Evolutionary conservation across 2,113 vertebrate species (phyloP).

Genomic region (Cephalopterus ornatus): DNA sequence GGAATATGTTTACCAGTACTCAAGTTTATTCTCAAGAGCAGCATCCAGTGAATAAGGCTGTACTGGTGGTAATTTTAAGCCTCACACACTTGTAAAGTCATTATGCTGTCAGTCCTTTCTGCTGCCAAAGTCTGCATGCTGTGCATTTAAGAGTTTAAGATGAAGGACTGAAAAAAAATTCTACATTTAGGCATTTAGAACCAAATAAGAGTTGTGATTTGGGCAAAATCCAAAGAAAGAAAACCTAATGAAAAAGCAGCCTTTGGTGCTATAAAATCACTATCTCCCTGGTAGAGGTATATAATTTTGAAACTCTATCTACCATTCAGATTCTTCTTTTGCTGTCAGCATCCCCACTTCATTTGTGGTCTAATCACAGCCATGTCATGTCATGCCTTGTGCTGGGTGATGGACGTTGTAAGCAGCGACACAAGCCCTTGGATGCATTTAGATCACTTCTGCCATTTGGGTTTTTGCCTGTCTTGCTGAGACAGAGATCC

Average conservation of each 20-base stretch:
- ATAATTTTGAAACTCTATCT: neutral
- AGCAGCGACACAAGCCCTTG: neutral
- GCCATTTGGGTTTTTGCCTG: neutral
- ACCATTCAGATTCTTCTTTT: neutral
- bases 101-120: conserved; percentile 1
- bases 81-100: neutral
- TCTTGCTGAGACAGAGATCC: neutral
- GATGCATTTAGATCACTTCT: neutral
- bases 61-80: conserved; percentile 18
- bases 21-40: conserved; percentile 27
- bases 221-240: neutral
- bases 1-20: neutral
- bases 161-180: neutral
- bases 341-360: neutral
- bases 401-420: neutral
- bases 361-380: neutral
- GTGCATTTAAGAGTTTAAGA: neutral
- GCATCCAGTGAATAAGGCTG: neutral
- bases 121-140: neutral
- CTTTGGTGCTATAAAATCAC: neutral
- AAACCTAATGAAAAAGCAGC: neutral
- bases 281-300: neutral
- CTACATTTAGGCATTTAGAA: neutral
- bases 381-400: neutral
- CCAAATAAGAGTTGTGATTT: neutral